Percentiles rank a stretch among this genome's conserved stretches.
phyloP scores from a whole-genome alignment of 2,888 invertebrate genomes.

The Tenthredo livida region DNA sequence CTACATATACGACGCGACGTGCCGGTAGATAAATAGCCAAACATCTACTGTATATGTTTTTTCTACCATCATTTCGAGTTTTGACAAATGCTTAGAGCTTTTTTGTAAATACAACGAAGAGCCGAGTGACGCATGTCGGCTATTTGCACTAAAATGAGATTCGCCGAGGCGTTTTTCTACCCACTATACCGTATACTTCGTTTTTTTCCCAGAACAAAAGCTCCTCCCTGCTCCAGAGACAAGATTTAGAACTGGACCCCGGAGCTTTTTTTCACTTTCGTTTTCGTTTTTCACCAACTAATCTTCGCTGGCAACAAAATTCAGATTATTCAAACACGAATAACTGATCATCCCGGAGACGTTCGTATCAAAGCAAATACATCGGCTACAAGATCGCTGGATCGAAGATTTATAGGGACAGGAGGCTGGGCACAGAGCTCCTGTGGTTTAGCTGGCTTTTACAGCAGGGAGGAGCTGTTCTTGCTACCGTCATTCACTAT shows the following conservation, averaged over 20 bases:
- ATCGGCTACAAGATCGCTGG: conserved; percentile 16
- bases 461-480: conserved; percentile 13
- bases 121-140: conserved; percentile 67
- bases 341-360: neutral
- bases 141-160: conserved; percentile 64
- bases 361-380: neutral
- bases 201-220: conserved; percentile 51
- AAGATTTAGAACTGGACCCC: neutral
- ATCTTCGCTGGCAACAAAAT: neutral
- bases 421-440: conserved; percentile 23
- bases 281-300: neutral
- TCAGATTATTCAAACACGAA: neutral
- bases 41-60: conserved; percentile 51
- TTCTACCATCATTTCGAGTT: conserved; percentile 52
- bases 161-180: conserved; percentile 39
- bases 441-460: conserved; percentile 32
- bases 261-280: neutral
- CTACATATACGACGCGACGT: conserved; percentile 25
- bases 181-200: neutral
- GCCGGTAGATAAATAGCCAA: conserved; percentile 52
- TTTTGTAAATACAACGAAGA: conserved; percentile 63
- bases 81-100: conserved; percentile 58
- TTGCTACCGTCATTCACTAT: conserved; percentile 36
- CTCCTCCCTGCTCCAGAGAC: neutral
- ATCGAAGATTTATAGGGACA: conserved; percentile 37